Evolutionary conservation across 1,140 invertebrate species (phyloP).

Genomic region (Orchestia grillus): DNA sequence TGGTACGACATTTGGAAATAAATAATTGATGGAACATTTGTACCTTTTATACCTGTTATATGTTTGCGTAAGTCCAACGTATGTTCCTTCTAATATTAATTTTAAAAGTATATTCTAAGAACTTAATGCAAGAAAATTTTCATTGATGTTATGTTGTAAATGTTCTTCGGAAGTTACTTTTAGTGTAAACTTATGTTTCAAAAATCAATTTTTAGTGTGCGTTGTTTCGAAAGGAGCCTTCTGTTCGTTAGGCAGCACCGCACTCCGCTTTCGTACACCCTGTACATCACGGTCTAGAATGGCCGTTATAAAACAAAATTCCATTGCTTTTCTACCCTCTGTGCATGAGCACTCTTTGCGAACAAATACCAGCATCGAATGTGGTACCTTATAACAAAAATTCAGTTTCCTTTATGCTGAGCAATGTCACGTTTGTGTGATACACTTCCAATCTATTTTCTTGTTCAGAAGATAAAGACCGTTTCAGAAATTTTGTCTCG

Average conservation of each 20-base stretch:
- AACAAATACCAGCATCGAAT: background rate
- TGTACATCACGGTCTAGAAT: too few relatives aligned
- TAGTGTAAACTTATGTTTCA: background rate
- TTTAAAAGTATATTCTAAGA: background rate
- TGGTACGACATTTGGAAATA: background rate
- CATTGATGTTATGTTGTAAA: background rate
- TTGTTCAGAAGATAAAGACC: too few relatives aligned
- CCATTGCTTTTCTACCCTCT: background rate
- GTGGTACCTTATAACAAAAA: background rate
- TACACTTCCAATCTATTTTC: too few relatives aligned
- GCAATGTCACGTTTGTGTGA: too few relatives aligned
- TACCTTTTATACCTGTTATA: background rate
- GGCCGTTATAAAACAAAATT: background rate
- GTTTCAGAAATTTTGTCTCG: too few relatives aligned
- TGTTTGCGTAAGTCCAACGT: background rate
- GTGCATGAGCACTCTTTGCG: background rate
- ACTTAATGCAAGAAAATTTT: background rate
- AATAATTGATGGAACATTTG: background rate
- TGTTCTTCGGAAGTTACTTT: background rate
- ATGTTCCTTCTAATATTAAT: background rate
- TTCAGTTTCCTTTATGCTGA: too few relatives aligned
- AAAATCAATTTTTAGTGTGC: background rate
- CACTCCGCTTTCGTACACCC: too few relatives aligned
- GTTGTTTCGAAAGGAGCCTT: background rate
- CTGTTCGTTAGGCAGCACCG: background rate